A percentile compares a stretch with the other conserved stretches of the same genome.
These are phyloP conservation scores for Acrocephalus arundinaceus DNA, from an alignment of 2,113 vertebrate genomes.

Conservation along the genomic window DNA sequence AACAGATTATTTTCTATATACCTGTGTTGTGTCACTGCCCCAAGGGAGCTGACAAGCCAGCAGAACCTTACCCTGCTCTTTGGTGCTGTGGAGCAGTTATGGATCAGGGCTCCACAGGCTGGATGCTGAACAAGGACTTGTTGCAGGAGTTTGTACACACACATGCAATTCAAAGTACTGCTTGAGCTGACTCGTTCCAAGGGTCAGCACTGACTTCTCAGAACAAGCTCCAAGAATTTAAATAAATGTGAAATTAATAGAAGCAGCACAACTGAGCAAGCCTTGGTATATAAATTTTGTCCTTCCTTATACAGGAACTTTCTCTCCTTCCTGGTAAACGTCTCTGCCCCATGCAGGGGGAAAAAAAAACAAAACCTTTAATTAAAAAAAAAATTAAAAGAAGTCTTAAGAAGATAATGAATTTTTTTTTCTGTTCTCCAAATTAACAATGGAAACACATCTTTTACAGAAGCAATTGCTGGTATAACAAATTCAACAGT, in stretches of 20 bases:
- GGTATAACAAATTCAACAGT: neutral
- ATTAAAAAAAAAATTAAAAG: neutral
- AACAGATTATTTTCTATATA: neutral
- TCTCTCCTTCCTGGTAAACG: neutral
- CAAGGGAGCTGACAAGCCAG: neutral
- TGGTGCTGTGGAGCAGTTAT: fast-evolving
- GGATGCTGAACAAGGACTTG: neutral
- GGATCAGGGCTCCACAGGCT: neutral
- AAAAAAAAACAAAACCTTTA: neutral
- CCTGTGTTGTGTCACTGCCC: neutral
- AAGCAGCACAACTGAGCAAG: neutral
- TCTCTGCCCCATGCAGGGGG: neutral
- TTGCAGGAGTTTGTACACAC: neutral
- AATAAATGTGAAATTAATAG: neutral
- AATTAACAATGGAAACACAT: neutral
- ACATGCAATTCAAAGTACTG: neutral
- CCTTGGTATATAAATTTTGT: neutral
- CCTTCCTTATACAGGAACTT: neutral
- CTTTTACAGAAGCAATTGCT: neutral
- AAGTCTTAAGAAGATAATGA: neutral
- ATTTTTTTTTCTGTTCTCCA: neutral
- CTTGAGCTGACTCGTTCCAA: neutral
- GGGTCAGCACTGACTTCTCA: neutral
- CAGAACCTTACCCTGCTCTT: neutral
- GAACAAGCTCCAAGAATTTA: neutral